Percentiles rank a stretch among this genome's conserved stretches.
Conservation (phyloP, 2,888 invertebrate species). For the Cabera pusaria region DNA sequence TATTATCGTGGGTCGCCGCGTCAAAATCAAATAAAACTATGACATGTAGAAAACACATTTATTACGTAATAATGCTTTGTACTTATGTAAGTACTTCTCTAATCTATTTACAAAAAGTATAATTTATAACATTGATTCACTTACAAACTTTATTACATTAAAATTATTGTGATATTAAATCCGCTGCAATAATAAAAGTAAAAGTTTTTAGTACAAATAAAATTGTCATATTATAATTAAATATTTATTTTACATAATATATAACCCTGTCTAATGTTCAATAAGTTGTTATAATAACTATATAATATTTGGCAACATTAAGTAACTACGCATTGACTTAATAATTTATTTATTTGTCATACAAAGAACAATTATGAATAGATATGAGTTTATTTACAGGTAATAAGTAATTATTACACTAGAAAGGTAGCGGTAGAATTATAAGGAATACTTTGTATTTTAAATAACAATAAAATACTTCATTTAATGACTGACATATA, state of each 20-base stretch:
- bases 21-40: neutral
- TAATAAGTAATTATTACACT: too few relatives aligned
- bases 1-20: too few relatives aligned
- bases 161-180: constrained; percentile 27
- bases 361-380: too few relatives aligned
- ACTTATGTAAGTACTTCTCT: constrained; percentile 51
- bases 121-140: constrained; percentile 24
- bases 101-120: constrained; percentile 55
- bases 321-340: constrained; percentile 19
- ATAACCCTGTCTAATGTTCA: constrained; percentile 52
- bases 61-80: constrained; percentile 52
- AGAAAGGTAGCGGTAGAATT: too few relatives aligned
- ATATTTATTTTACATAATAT: constrained; percentile 25
- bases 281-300: too few relatives aligned
- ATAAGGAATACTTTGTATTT: too few relatives aligned
- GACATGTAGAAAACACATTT: constrained; percentile 52
- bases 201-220: neutral
- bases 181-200: constrained; percentile 16
- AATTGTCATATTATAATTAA: neutral
- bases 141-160: too few relatives aligned
- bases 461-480: too few relatives aligned
- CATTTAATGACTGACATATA: too few relatives aligned
- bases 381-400: too few relatives aligned
- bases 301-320: constrained; percentile 52
- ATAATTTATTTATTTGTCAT: neutral